Base-by-base conservation (phyloP, 2,797 vertebrate genomes). In the Huso huso region DNA sequence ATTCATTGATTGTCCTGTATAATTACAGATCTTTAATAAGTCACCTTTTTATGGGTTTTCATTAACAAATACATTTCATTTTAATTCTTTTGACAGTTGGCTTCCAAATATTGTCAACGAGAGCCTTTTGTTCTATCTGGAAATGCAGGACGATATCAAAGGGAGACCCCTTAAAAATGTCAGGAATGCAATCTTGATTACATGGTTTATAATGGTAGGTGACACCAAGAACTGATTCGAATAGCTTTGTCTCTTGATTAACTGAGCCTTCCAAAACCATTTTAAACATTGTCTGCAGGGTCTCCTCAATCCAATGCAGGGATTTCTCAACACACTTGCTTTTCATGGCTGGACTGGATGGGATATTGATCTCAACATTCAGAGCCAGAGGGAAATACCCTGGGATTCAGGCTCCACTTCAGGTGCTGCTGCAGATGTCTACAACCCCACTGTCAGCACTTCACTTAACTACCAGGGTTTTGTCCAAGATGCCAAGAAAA, bases 131-230 rank as follows among this genome's bases (percentile, higher is more conserved):
- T 96, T 99, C 85, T 97, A 93, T 68, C 87, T 98, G 0, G 95
- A 99, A 87, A 89, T 93, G 90, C 93, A 97, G 81, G 78, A 84
- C 0, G 90, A 97, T 69, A 88, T 97, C 73, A 83, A 77, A 2
- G 84, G 81, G 69, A 74, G 49, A 23, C 67, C 82, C 6, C 78
- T 94, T 68, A 95, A 91, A 76, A 87, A 91, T 7, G 71, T 94
- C 58, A 85, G 90, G 71, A 98, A 91, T 10, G 88, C 92, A 1
- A 89, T 90, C 6, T 89, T 94, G 73, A 96, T 94, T 84, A 95
- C 93, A 0, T 98, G 95, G 95, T 95, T 97, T 72, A 93, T 96
- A 70, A 95, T 97, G 94, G 96, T 97, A 83, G 74, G 85, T 72
- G 13, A 9, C 5, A 8, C 15, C 11, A 48, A 57, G 61, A 18